A percentile compares a stretch with the other conserved stretches of the same genome.
These are phyloP conservation scores for Drosophila asahinai DNA, from an alignment of 1,140 invertebrate genomes.

Conservation along the genomic window DNA sequence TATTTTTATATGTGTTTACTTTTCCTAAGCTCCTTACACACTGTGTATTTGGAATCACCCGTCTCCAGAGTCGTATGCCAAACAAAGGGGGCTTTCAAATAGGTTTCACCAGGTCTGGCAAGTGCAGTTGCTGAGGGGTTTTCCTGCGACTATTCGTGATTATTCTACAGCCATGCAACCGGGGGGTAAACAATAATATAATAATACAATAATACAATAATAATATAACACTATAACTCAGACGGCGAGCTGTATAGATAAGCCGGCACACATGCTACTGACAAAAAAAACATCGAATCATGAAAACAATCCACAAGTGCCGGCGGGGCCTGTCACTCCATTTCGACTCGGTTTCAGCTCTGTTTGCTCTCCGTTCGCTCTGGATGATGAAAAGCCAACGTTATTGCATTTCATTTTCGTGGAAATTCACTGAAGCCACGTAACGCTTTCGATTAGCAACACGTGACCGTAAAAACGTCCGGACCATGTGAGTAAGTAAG, in stretches of 20 bases:
- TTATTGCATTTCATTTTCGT: conserved; percentile 61
- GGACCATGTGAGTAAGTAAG: conserved; percentile 30
- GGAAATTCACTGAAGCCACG: conserved; percentile 64
- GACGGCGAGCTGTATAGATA: conserved; percentile 13
- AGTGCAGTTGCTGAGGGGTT: conserved; percentile 22
- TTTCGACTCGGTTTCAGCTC: conserved; percentile 22
- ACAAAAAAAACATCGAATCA: conserved; percentile 31
- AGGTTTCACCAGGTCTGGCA: conserved; percentile 9
- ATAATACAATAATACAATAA: conserved; percentile 5
- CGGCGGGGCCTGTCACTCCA: conserved; percentile 47
- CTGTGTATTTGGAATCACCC: conserved; percentile 4
- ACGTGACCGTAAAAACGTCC: conserved; percentile 66
- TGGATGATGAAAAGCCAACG: conserved; percentile 22
- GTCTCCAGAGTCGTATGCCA: too few species aligned
- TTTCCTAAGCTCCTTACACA: neutral
- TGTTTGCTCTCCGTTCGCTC: conserved; percentile 15
- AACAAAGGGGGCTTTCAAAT: conserved; percentile 22
- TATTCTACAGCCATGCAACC: conserved; percentile 21
- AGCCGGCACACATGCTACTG: conserved; percentile 15
- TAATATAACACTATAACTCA: conserved; percentile 10
- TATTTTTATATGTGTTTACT: conserved; percentile 10
- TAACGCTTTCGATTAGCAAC: conserved; percentile 63
- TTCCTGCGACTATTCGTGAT: conserved; percentile 34
- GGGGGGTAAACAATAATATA: conserved; percentile 19
- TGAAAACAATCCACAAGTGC: conserved; percentile 58